Base-by-base conservation (phyloP, 2,797 vertebrate genomes). In the Silurus lanzhouensis region DNA sequence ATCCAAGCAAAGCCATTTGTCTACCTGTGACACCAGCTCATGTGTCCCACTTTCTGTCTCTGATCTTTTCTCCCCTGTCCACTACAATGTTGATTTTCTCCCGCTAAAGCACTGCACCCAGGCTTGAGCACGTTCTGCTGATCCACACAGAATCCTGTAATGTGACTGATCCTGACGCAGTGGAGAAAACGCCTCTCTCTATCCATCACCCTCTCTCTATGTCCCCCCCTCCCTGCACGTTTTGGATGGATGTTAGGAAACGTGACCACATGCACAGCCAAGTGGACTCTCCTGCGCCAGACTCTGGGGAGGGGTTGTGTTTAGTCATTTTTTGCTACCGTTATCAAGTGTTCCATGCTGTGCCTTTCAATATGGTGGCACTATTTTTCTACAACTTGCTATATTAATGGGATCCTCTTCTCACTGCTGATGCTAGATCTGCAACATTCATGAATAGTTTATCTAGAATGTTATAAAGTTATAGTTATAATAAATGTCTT, bases 101-200 rank as follows among this genome's bases (percentile, higher is more conserved):
- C 46, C n/a, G 20, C 57, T 48, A 82, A 88, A 80, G 84, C 78
- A 77, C 19, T 80, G 75, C 48, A 14, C 81, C 81, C 13, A 31
- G 52, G 81, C 66, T 77, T 22, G 60, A 85, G 81, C 84, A 87
- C 60, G 20, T 84, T 83, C 78, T 88, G 88, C 89, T 91, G 90
- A 90, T 85, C 81, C 70, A 82, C 60, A 86, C 85, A 78, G 78
- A 84, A 88, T 88, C 75, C 84, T 58, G 27, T 87, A 79, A 85
- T 81, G 88, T 87, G 89, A 88, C 87, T 85, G 87, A 84, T 89
- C 86, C 79, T 86, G 90, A 87, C 86, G 82, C 90, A 88, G 88
- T 86, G 76, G 80, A 78, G 77, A 80, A 72, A 71, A 46, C 19
- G 20, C 78, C 80, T 77, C 38, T 76, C 85, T 82, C 60, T 44